Conservation (phyloP, 1,140 invertebrate species). For the Drosophila nasuta region DNA sequence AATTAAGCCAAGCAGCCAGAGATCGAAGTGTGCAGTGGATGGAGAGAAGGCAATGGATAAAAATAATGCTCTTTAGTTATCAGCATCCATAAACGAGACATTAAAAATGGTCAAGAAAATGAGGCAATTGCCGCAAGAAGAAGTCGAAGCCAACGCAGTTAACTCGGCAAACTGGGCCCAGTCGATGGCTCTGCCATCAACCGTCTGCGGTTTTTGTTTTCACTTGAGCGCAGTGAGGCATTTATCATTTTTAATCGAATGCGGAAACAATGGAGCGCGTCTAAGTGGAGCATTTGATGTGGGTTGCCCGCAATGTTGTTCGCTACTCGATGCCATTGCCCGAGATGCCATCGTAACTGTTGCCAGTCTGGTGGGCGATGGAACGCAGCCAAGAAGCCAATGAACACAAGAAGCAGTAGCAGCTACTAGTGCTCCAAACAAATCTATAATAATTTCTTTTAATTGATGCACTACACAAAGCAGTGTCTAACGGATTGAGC, state of each 20-base stretch:
- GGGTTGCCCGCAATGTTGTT: slow-evolving; percentile 39
- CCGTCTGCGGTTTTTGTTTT: slow-evolving; percentile 41
- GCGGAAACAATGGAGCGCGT: slow-evolving; percentile 81
- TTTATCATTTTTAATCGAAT: slow-evolving; percentile 84
- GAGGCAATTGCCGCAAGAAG: slow-evolving; percentile 30
- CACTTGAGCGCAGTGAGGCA: slow-evolving; percentile 73
- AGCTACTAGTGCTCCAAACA: slow-evolving; percentile 60
- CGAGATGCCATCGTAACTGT: neutral
- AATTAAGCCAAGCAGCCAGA: slow-evolving; percentile 61
- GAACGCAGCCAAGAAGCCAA: slow-evolving; percentile 59
- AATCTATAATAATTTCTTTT: slow-evolving; percentile 81
- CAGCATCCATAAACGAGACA: slow-evolving; percentile 76
- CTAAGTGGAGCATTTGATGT: slow-evolving; percentile 76
- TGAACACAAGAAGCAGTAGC: slow-evolving; percentile 51
- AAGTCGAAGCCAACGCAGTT: neutral
- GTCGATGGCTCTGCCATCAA: slow-evolving; percentile 10
- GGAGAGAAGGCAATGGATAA: neutral
- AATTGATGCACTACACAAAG: slow-evolving; percentile 62
- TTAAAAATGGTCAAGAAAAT: slow-evolving; percentile 74
- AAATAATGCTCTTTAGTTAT: slow-evolving; percentile 62
- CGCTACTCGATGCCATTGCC: neutral
- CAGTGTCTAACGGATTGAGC: slow-evolving; percentile 8
- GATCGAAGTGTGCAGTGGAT: slow-evolving; percentile 1
- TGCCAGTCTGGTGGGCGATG: slow-evolving; percentile 54
- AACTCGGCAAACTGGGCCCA: slow-evolving; percentile 28